Conservation (phyloP, 2,888 invertebrate genomes). For the Watsonalla binaria region DNA sequence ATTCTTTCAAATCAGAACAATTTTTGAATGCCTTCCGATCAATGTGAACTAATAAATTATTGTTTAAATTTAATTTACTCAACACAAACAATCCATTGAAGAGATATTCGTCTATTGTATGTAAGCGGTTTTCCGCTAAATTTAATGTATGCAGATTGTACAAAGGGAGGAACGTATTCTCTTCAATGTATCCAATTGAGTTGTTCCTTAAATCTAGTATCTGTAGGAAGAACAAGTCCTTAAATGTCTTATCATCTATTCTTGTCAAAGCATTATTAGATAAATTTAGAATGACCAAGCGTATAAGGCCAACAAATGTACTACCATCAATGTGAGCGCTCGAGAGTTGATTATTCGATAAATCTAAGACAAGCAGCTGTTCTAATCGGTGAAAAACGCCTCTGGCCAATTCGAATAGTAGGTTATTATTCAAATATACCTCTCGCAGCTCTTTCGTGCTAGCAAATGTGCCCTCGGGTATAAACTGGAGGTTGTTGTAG, state of each 20-base stretch:
- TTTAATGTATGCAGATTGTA: conserved; percentile 94
- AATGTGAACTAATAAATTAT: conserved; percentile 87
- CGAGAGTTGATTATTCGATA: conserved; percentile 91
- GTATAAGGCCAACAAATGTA: conserved; percentile 91
- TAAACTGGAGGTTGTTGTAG: conserved; percentile 87
- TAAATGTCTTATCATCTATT: conserved; percentile 90
- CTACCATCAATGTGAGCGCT: conserved; percentile 91
- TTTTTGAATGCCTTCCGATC: conserved; percentile 91
- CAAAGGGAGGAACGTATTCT: conserved; percentile 91
- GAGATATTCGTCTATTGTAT: conserved; percentile 87
- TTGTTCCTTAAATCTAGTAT: conserved; percentile 92
- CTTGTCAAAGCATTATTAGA: conserved; percentile 91
- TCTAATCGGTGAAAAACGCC: conserved; percentile 91
- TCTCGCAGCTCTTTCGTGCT: conserved; percentile 90
- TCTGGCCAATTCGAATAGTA: conserved; percentile 88
- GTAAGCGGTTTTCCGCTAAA: conserved; percentile 91
- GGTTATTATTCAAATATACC: conserved; percentile 92
- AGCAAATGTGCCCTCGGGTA: conserved; percentile 91
- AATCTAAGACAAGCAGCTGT: conserved; percentile 90
- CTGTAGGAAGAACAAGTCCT: conserved; percentile 91
- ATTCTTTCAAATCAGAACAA: conserved; percentile 91
- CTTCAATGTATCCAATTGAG: conserved; percentile 91
- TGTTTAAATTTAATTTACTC: conserved; percentile 90
- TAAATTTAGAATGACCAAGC: conserved; percentile 90
- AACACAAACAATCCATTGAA: conserved; percentile 91